These are phyloP conservation scores for Vulpes ferrilata DNA, from an alignment of 2,113 vertebrate species.

Conservation along the genomic window DNA sequence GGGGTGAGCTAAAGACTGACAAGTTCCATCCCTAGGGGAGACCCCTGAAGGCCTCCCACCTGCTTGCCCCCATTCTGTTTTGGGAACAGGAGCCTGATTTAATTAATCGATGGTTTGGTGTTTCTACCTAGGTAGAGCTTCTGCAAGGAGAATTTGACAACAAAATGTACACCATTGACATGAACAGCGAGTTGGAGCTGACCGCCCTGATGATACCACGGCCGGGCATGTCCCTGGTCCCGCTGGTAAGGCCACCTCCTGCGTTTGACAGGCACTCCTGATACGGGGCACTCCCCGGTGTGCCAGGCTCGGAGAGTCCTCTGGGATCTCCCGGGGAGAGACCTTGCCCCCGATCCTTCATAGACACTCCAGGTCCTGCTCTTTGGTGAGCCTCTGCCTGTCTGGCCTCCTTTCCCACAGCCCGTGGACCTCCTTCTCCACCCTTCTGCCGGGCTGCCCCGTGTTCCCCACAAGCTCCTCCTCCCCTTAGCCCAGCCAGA, in stretches of 20 bases:
- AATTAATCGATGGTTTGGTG: background rate
- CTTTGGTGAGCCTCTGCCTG: background rate
- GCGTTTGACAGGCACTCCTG: background rate
- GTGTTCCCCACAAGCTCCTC: background rate
- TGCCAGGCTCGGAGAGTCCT: background rate
- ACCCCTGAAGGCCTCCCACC: background rate
- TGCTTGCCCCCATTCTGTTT: background rate
- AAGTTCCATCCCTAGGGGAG: background rate
- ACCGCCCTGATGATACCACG: background rate
- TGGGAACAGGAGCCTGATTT: background rate
- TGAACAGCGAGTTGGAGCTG: slow-evolving; percentile 62
- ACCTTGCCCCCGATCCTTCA: background rate
- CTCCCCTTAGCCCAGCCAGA: background rate
- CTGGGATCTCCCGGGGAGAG: background rate
- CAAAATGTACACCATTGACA: slow-evolving; percentile 61
- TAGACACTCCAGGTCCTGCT: background rate
- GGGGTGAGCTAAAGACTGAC: background rate
- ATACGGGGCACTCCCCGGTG: rapidly evolving
- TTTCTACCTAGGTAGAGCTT: slow-evolving; percentile 54
- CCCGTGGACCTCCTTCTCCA: background rate
- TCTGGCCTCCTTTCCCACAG: background rate
- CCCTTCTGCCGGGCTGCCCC: background rate
- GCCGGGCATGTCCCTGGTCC: rapidly evolving
- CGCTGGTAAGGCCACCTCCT: slow-evolving; percentile 41
- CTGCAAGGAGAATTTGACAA: background rate